Evolutionary conservation across 1,140 invertebrate genomes (phyloP), one percentile per base, ranked within the genome.

Genomic region (Oreohelix idahoensis): DNA sequence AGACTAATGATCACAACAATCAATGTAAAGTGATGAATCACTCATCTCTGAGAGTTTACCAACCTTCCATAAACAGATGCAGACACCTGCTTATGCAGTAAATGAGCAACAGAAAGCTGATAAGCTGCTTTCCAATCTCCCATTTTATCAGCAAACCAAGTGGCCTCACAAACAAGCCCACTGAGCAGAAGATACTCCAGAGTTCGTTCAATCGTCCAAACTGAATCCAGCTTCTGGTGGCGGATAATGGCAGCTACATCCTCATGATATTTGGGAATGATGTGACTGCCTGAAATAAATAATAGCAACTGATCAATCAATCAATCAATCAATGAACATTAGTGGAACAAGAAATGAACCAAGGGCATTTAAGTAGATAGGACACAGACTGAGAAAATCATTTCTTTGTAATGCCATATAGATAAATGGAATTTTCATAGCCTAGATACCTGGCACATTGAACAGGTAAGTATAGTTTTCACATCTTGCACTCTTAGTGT

Each of bases 71-170:
- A 90, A 2, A 91, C 51, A 17, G 83, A 76, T 39, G 87, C 83
- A 71, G 88, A 87, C 26, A 89, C 84, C 8, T 79, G 32, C 29
- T 79, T 83, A 78, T 91, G 89, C 29, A 87, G 83, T 26, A 69
- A 80, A 81, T 88, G 88, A 20, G 89, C 88, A 11, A 90, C 87
- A 80, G 90, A 87, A n/a, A 91, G 78, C 26, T 89, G 71, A 71
- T 91, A 90, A 29, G 88, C 90, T 26, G 91, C 88, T 79, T 92
- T 92, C 91, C 91, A 92, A 85, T 93, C 92, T 26, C 92, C 92
- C 86, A 93, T 89, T 15, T 84, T 85, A 63, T 91, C 86, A 26
- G 91, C 89, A 87, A 93, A 91, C 90, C 90, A 93, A 1, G 89
- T 85, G 1, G 90, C 90, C 81, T 93, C 92, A 84, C 89, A 88